These are phyloP conservation scores for Formica aserva DNA, from an alignment of 2,888 invertebrate genomes.

Conservation along the genomic window DNA sequence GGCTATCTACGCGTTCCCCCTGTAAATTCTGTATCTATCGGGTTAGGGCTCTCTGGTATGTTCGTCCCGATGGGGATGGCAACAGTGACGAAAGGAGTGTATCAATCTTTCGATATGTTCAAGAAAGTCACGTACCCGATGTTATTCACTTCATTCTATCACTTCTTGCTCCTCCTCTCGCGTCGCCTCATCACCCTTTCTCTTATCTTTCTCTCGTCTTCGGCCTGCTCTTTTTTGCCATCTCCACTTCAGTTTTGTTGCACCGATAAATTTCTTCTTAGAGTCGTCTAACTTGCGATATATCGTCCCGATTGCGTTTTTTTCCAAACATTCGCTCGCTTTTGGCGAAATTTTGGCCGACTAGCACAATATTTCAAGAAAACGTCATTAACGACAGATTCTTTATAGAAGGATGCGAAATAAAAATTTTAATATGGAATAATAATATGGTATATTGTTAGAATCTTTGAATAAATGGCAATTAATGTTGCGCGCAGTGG, in stretches of 20 bases:
- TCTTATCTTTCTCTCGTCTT: constrained; percentile 9
- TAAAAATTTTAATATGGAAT: not conserved
- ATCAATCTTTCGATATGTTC: constrained; percentile 69
- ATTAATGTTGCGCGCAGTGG: not conserved
- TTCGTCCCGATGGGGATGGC: constrained; percentile 35
- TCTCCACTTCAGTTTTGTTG: constrained; percentile 15
- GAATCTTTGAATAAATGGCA: not conserved
- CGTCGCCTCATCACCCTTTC: not conserved
- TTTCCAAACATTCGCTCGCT: not conserved
- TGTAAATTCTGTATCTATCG: constrained; percentile 41
- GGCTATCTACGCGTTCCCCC: constrained; percentile 37
- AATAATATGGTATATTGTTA: not conserved
- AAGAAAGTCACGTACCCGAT: constrained; percentile 69
- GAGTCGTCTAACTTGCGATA: not conserved
- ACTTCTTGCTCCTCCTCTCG: not conserved
- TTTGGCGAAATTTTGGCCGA: constrained; percentile 5
- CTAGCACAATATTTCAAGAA: not conserved
- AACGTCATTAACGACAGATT: constrained; percentile 28
- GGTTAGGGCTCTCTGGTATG: constrained; percentile 36
- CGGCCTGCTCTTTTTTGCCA: not conserved
- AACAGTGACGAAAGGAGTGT: constrained; percentile 67
- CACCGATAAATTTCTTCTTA: constrained; percentile 10
- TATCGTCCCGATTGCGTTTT: not conserved
- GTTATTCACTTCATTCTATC: constrained; percentile 66
- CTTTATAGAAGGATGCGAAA: not conserved